Evolutionary conservation across 2,888 invertebrate species (phyloP), one percentile per base, ranked within the genome.

Genomic region (Lypha dubia): DNA sequence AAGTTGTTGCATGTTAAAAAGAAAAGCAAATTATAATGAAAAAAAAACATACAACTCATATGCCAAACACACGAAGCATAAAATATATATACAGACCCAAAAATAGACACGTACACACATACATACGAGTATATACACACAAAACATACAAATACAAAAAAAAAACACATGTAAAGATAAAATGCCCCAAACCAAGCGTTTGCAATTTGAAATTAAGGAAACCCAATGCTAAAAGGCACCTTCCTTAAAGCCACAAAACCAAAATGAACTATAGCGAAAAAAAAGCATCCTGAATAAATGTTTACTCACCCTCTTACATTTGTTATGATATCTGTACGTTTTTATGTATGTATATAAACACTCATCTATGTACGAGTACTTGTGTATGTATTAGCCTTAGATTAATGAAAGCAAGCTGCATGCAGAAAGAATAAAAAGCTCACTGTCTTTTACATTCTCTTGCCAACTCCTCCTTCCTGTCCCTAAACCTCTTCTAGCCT

Each of bases 1-100:
- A 79, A 79, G 38, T 83, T 83, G 79, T 79, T 71, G 70, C 79
- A 75, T 75, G 60, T 60, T 44, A 41, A 11, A 62, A 51, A 46
- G 46, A 56, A 71, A 62, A 53, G 67, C 58, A 67, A 71, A 58
- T 60, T 60, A 38, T 51, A 35, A 58, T 44, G 32, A 46, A 58
- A 56, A 46, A 44, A 63, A 20, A 9, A 74, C 63, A 53, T 15
- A 38, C 17, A 46, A n/a, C 44, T 53, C 46, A 63, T 56, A 32
- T 74, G 60, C 15, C 51, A 13, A 32, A 28, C 15, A 46, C 17
- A 68, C 20, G 49, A 51, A 68, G 22, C 44, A 9, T 11, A 35
- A 79, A 49, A 68, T 62, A 44, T 56, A 56, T 53, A 76, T 60
- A 68, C 53, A 62, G 8, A 49, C 13, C n/a, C 44, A 58, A 49